phyloP scores from a whole-genome alignment of 2,797 vertebrate species.

The Siniperca scherzeri region DNA sequence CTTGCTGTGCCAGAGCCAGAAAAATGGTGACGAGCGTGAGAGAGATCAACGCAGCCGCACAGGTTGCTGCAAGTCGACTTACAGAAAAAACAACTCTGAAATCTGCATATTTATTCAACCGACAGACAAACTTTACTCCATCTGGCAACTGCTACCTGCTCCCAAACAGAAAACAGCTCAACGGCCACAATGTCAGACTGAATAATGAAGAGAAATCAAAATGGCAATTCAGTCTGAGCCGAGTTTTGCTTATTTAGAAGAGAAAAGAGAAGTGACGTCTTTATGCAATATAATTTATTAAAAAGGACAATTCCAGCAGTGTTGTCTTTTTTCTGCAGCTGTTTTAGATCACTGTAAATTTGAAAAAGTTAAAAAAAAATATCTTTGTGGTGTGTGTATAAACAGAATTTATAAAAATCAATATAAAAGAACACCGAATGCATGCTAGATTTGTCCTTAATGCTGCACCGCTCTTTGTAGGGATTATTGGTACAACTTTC shows the following conservation, averaged over 20 bases:
- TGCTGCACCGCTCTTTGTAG: background rate
- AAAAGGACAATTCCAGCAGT: background rate
- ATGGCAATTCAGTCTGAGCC: background rate
- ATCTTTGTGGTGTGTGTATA: slow-evolving; percentile 14
- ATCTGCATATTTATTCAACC: too few species aligned
- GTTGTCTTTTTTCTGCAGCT: background rate
- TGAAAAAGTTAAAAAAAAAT: slow-evolving; percentile 35
- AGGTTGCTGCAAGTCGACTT: too few species aligned
- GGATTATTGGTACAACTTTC: background rate
- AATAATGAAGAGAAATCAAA: background rate
- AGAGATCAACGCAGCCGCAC: too few species aligned
- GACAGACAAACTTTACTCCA: too few species aligned
- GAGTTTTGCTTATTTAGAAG: background rate
- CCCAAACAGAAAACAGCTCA: too few species aligned
- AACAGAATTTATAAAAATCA: slow-evolving; percentile 47
- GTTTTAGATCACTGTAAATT: slow-evolving; percentile 4
- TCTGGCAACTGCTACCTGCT: too few species aligned
- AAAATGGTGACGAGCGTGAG: too few species aligned
- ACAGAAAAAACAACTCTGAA: too few species aligned
- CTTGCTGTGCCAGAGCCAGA: too few species aligned
- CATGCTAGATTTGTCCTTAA: slow-evolving; percentile 27
- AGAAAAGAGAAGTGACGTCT: background rate
- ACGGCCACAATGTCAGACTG: background rate
- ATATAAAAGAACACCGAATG: background rate
- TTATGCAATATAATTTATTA: slow-evolving; percentile 37